Percentiles rank a stretch among this genome's conserved stretches.
Evolutionary conservation across 1,140 invertebrate species (phyloP).

Genomic region (Triops cancriformis): DNA sequence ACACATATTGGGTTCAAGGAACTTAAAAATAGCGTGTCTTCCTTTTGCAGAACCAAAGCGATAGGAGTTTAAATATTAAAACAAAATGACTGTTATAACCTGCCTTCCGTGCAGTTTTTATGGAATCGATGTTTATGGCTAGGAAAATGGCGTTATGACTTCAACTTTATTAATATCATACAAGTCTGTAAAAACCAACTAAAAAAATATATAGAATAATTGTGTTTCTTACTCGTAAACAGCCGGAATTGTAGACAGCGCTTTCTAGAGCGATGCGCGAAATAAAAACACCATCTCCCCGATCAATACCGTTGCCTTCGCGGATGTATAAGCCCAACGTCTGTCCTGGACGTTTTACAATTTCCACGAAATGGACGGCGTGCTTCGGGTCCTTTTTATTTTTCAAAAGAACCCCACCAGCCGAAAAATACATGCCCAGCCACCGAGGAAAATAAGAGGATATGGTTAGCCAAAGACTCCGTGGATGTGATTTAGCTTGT

Average conservation of each 20-base stretch:
- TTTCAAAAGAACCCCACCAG: conserved; percentile 32
- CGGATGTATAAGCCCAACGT: conserved; percentile 95
- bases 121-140: neutral
- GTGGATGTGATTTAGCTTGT: too few relatives aligned
- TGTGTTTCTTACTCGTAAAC: conserved; percentile 59
- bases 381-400: conserved; percentile 59
- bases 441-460: neutral
- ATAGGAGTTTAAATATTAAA: too few relatives aligned
- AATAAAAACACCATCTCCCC: conserved; percentile 93
- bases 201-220: conserved; percentile 7
- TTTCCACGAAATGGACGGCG: conserved; percentile 90
- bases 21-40: too few relatives aligned
- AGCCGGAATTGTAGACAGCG: conserved; percentile 90
- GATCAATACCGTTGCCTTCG: conserved; percentile 88
- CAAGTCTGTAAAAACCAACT: neutral
- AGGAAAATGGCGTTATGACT: neutral
- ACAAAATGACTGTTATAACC: too few relatives aligned
- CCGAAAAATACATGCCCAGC: neutral
- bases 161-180: neutral
- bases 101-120: neutral
- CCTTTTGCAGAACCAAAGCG: too few relatives aligned
- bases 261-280: conserved; percentile 95
- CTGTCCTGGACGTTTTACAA: conserved; percentile 97
- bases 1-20: too few relatives aligned
- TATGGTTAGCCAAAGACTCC: neutral